A percentile compares a stretch with the other conserved stretches of the same genome.
These are phyloP conservation scores for Pangasianodon hypophthalmus DNA, from an alignment of 2,113 vertebrate genomes.

Conservation along the genomic window DNA sequence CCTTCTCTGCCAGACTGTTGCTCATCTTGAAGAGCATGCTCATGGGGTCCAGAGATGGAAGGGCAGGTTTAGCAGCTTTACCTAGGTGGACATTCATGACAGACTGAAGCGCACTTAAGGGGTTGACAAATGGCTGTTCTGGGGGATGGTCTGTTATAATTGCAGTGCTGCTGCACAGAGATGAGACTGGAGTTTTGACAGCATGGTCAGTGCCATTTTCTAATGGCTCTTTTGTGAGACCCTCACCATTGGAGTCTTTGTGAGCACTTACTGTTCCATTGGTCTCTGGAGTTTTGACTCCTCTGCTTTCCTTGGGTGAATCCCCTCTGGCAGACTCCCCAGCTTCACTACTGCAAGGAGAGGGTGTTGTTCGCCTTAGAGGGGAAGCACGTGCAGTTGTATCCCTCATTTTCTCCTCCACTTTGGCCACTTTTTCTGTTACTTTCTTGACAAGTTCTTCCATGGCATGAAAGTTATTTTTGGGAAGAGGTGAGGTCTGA, in stretches of 20 bases:
- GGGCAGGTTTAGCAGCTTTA: conserved; percentile 94
- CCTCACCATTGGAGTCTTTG: conserved; percentile 80
- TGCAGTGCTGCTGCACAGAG: conserved; percentile 87
- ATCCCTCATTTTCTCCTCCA: conserved; percentile 94
- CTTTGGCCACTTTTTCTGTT: conserved; percentile 96
- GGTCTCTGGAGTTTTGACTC: conserved; percentile 83
- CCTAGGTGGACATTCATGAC: conserved; percentile 99
- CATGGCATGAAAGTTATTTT: conserved; percentile 98
- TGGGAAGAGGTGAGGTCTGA: conserved; percentile 91
- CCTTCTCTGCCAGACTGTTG: conserved; percentile 97
- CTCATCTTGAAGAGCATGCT: conserved; percentile 99
- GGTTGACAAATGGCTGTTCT: conserved; percentile 96
- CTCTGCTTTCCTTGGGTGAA: conserved; percentile 76
- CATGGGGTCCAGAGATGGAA: conserved; percentile 96
- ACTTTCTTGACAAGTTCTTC: conserved; percentile 97
- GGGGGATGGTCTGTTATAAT: conserved; percentile 98
- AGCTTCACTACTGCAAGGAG: conserved; percentile 87
- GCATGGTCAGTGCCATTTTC: conserved; percentile 86
- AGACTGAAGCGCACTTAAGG: conserved; percentile 95
- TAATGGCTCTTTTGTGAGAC: conserved; percentile 74
- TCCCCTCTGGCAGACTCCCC: conserved; percentile 82
- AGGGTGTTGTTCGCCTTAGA: conserved; percentile 83
- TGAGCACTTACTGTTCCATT: conserved; percentile 69
- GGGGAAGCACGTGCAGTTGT: conserved; percentile 82
- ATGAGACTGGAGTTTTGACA: conserved; percentile 75